These are phyloP conservation scores for Garra rufa DNA, from an alignment of 2,113 vertebrate genomes.

Conservation along the genomic window DNA sequence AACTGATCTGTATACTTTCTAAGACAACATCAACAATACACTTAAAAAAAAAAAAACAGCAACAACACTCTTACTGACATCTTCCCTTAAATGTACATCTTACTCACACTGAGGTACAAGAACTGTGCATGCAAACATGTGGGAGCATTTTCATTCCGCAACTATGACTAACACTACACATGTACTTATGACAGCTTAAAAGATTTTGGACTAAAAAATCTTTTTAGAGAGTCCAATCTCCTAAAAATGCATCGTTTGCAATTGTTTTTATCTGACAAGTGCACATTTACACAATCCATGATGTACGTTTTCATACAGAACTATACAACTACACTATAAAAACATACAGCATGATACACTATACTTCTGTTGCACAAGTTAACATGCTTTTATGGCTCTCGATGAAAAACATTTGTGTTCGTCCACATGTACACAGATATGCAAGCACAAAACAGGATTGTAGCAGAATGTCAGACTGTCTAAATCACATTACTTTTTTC, in stretches of 20 bases:
- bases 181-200: slow-evolving; percentile 47
- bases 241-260: neutral
- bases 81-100: neutral
- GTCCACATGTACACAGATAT: slow-evolving; percentile 36
- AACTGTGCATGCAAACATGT: slow-evolving; percentile 40
- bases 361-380: slow-evolving; percentile 52
- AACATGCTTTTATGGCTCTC: slow-evolving; percentile 46
- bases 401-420: slow-evolving; percentile 60
- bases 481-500: slow-evolving; percentile 22
- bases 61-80: neutral
- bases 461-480: slow-evolving; percentile 9
- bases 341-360: slow-evolving; percentile 52
- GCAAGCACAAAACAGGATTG: slow-evolving; percentile 1
- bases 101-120: neutral
- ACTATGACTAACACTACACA: slow-evolving; percentile 28
- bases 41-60: slow-evolving; percentile 19
- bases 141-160: slow-evolving; percentile 19
- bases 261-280: neutral
- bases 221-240: neutral
- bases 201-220: slow-evolving; percentile 11
- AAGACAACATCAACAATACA: slow-evolving; percentile 19
- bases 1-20: neutral
- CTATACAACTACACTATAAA: slow-evolving; percentile 59
- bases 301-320: slow-evolving; percentile 63
- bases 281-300: slow-evolving; percentile 57